Evolutionary conservation across 1,140 invertebrate species (phyloP), one percentile per base, ranked within the genome.

Genomic region (Leptinotarsa lineolata): DNA sequence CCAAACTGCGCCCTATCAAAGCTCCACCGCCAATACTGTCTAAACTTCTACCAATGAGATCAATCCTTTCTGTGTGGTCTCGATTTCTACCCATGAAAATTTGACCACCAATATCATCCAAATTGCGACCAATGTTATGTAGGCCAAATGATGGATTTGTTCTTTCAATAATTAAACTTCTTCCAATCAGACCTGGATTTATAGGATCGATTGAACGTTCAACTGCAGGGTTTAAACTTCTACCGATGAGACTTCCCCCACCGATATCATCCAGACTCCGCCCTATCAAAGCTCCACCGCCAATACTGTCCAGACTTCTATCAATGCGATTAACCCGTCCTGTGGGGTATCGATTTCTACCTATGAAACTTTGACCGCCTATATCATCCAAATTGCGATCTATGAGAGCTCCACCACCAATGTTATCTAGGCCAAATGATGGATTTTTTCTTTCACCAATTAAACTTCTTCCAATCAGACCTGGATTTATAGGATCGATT

Each of bases 21-120:
- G n/a, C n/a, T n/a, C n/a, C n/a, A n/a, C n/a, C n/a, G n/a, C n/a
- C n/a, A n/a, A n/a, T 24, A 16, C 54, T 48, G 39, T 79, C 78
- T 13, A 77, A 3, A 15, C 60, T 70, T 61, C 76, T 69, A 3
- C 61, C 65, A 8, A 71, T 39, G 73, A n/a, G 30, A 77, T 16
- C 70, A 71, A 1, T 74, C 77, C n/a, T n/a, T 11, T 73, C 77
- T 39, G 77, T 78, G 8, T 46, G 70, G 24, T 78, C 77, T 20
- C 76, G 20, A 45, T 61, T 76, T 20, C 70, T 24, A 22, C 74
- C 67, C n/a, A 74, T 59, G 20, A 78, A 8, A 46, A 64, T 24
- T 13, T 64, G 63, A 11, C 74, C 74, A 20, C 74, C 75, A 30
- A 79, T 75, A 13, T 24, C 46, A 68, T 79, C 74, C 45, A 46